Base-by-base conservation (phyloP, 2,797 vertebrate species). In the Moxostoma hubbsi region DNA sequence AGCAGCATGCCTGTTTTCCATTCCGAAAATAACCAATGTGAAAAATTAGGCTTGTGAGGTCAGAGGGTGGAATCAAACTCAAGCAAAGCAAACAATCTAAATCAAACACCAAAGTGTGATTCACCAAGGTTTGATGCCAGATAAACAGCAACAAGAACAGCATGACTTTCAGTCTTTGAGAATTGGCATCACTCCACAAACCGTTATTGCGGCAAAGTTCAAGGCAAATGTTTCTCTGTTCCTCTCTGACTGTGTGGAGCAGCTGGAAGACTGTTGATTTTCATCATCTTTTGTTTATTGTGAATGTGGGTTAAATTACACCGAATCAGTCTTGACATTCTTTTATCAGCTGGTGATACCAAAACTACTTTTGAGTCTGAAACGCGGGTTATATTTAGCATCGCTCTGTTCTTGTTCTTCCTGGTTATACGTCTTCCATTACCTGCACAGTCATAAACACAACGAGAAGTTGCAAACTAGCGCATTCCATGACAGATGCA, bases 381-480 rank as follows among this genome's bases (percentile, higher is more conserved):
- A 58, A 15, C 18, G 15, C 18, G 1, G 7, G 43, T 51, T 74
- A 54, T 74, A 45, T 74, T 74, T 54, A 64, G 59, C 9, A 0
- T 9, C 24, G 63, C 13, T 54, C 9, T 54, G 8, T 74, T 53
- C 18, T 24, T 24, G 16, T 15, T 72, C 69, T 36, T 62, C 58
- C 12, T 46, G n/a, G 46, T 16, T 49, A 55, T 49, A 53, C 6
- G 10, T 63, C 24, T 24, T 53, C 9, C 59, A 63, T 63, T 62
- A 74, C 72, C 59, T 75, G 36, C 61, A 18, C 50, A 64, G 49
- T 54, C 3, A 63, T 6, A 9, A 75, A 55, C 61, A 65, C 63
- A 2, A 75, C 9, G 72, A 51, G 58, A 53, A 58, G 47, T 53
- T n/a, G 9, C 18, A 63, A 15, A 73, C 71, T 51, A 62, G 50